Percentiles rank a stretch among this genome's conserved stretches.
These are phyloP conservation scores for human (Homo sapiens) DNA, from an alignment of 2,113 vertebrate genomes.

Conservation along the genomic window GRCh38 chr3:155493001-155493500, in stretches of 20 bases:
- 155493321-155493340: neutral
- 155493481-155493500: too few relatives aligned
- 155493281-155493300: neutral
- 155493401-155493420: neutral
- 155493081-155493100: neutral
- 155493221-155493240: neutral
- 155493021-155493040: neutral
- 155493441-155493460: too few relatives aligned
- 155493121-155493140: neutral
- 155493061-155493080: neutral
- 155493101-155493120: neutral
- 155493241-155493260: neutral
- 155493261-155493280: neutral
- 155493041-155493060: neutral
- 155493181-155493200: neutral
- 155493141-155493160: neutral
- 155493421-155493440: too few relatives aligned
- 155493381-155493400: neutral
- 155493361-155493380: neutral
- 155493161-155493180: neutral
- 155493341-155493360: neutral
- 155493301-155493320: slow-evolving; percentile 1
- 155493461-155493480: too few relatives aligned
- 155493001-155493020: neutral
- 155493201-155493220: neutral